A percentile compares a stretch with the other conserved stretches of the same genome.
phyloP scores from a whole-genome alignment of 1,140 invertebrate species.

The Bombus haemorrhoidalis region DNA sequence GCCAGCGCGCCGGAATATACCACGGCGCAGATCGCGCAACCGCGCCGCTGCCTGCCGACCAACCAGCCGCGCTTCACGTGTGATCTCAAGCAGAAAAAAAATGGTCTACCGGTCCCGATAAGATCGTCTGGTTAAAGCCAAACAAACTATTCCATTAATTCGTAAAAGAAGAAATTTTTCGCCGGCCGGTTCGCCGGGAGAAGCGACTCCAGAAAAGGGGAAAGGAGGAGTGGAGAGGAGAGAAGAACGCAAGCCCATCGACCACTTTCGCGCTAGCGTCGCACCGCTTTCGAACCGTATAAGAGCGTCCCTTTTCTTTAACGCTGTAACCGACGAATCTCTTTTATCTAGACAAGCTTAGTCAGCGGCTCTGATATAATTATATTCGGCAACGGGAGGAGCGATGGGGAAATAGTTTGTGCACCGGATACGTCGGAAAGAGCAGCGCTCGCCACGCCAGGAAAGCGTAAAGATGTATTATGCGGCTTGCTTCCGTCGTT shows the following conservation, averaged over 20 bases:
- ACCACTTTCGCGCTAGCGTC: constrained; percentile 38
- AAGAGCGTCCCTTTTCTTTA: not conserved
- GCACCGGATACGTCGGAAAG: constrained; percentile 54
- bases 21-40: constrained; percentile 30
- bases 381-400: constrained; percentile 53
- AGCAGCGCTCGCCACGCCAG: constrained; percentile 38
- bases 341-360: constrained; percentile 54
- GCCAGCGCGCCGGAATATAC: not conserved
- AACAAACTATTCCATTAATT: constrained; percentile 72
- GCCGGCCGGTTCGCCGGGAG: constrained; percentile 25
- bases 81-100: constrained; percentile 70
- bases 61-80: constrained; percentile 60
- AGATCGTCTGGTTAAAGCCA: constrained; percentile 68
- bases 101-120: constrained; percentile 66
- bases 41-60: constrained; percentile 18
- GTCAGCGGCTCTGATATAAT: constrained; percentile 61
- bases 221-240: not conserved
- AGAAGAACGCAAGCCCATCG: constrained; percentile 25
- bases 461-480: constrained; percentile 48
- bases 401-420: constrained; percentile 9
- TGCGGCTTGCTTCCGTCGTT: constrained; percentile 20
- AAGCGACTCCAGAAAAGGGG: not conserved
- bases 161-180: constrained; percentile 70
- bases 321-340: constrained; percentile 3
- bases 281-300: not conserved